phyloP scores from a whole-genome alignment of 2,797 vertebrate species.

The Perdix hodgsoniae region DNA sequence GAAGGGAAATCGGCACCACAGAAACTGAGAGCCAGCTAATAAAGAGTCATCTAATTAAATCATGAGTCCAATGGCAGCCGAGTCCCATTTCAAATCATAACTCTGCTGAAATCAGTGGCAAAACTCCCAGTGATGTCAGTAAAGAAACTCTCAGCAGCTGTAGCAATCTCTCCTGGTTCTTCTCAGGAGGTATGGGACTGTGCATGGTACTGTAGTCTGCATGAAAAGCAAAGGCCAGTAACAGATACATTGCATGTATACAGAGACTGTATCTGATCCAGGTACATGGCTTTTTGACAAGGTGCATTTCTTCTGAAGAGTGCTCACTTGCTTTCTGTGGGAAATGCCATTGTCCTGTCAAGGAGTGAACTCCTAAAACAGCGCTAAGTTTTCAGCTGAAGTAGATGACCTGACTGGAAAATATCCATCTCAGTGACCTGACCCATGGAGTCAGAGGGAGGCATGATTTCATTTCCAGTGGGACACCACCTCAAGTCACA shows the following conservation, averaged over 20 bases:
- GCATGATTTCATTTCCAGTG: not conserved
- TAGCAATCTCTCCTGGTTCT: not conserved
- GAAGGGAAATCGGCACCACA: not conserved
- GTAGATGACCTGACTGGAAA: not conserved
- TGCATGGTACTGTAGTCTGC: not conserved
- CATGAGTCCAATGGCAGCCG: not conserved
- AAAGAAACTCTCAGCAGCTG: not conserved
- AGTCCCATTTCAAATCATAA: slow-evolving; percentile 38
- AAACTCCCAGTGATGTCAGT: slow-evolving; percentile 30
- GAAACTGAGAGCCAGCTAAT: slow-evolving; percentile 15
- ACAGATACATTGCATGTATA: accelerated
- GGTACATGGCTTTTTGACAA: not conserved
- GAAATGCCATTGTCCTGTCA: not conserved
- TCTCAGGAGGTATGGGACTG: not conserved
- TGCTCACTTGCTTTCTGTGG: accelerated
- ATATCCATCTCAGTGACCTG: not conserved
- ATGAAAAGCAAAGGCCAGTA: not conserved
- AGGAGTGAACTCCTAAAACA: not conserved
- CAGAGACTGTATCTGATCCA: not conserved
- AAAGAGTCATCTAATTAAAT: not conserved
- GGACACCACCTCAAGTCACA: not conserved
- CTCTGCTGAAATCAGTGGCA: slow-evolving; percentile 35
- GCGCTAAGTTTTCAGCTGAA: not conserved
- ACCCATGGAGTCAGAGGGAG: not conserved
- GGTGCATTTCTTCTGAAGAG: not conserved